These are phyloP conservation scores for Etia nguti DNA, from an alignment of 2,113 vertebrate species.

Conservation along the genomic window DNA sequence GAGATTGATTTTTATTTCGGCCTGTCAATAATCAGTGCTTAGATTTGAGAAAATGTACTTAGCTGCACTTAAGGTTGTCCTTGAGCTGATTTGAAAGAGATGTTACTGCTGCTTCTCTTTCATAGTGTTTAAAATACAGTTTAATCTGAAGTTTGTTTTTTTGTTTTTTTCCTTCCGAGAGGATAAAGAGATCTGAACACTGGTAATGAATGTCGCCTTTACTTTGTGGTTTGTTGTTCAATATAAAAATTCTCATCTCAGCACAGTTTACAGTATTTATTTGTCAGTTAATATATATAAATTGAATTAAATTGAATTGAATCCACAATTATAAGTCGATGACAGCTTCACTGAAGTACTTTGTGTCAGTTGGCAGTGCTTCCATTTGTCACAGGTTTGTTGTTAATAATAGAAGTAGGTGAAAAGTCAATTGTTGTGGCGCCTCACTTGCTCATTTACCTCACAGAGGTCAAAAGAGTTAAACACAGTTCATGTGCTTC, in stretches of 20 bases:
- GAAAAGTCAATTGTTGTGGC: slow-evolving; percentile 56
- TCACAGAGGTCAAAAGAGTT: slow-evolving; percentile 6
- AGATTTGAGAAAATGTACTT: not conserved
- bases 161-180: not conserved
- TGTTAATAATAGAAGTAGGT: slow-evolving; percentile 61
- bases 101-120: not conserved
- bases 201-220: not conserved
- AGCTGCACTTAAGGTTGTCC: not conserved
- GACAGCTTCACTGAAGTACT: not conserved
- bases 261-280: not conserved
- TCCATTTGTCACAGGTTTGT: not conserved
- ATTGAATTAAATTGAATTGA: not conserved
- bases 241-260: not conserved
- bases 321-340: not conserved
- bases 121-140: not conserved
- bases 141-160: not conserved
- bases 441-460: not conserved
- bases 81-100: not conserved
- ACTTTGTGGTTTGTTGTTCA: not conserved
- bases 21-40: not conserved
- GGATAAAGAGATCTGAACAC: not conserved
- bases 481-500: not conserved
- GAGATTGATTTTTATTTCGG: not conserved
- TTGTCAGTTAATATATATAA: not conserved
- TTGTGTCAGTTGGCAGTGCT: slow-evolving; percentile 29